Evolutionary conservation across 2,888 invertebrate species (phyloP), one percentile per base, ranked within the genome.

Genomic region (Plagiodera versicolora): DNA sequence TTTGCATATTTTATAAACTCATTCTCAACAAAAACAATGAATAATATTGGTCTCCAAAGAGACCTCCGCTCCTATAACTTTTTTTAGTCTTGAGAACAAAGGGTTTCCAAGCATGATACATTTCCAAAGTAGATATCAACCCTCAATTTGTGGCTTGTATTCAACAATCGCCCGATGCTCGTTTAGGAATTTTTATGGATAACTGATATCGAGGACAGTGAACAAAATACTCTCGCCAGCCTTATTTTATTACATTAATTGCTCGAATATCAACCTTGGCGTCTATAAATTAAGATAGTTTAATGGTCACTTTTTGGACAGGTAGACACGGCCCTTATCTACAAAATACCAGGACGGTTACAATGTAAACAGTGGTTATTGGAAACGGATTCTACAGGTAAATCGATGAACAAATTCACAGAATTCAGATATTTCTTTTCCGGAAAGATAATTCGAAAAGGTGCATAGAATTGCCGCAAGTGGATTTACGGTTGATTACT

Each of bases 181-280:
- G 50, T 51, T 17, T 10, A 9, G 52, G 35, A 52, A 52, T 52
- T 14, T 39, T 52, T 52, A 52, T 52, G n/a, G 35, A 16, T 19
- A 52, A 52, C 52, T 35, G 51, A 52, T 39, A 39, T 20, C 19
- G 30, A 11, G 32, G 17, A 11, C 18, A 51, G 16, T 3, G 4
- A 16, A 52, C 35, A 39, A 52, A 52, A 52, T 52, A 52, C 35
- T 52, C 17, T 14, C 18, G 39, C 19, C 39, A 39, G 19, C 39
- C 39, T 32, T 20, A 52, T 52, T 39, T 52, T 52, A 52, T 52
- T 20, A 52, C 52, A 52, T 52, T 52, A 52, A 52, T 52, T 52
- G 52, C 52, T 39, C 2, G 16, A 39, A 39, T 52, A 52, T 52
- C 52, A 16, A 39, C 35, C 52, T 19, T 52, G 20, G 14, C 11